Percentiles rank a stretch among this genome's conserved stretches.
Conservation (phyloP, 2,888 invertebrate genomes). For the Nebria brevicollis region DNA sequence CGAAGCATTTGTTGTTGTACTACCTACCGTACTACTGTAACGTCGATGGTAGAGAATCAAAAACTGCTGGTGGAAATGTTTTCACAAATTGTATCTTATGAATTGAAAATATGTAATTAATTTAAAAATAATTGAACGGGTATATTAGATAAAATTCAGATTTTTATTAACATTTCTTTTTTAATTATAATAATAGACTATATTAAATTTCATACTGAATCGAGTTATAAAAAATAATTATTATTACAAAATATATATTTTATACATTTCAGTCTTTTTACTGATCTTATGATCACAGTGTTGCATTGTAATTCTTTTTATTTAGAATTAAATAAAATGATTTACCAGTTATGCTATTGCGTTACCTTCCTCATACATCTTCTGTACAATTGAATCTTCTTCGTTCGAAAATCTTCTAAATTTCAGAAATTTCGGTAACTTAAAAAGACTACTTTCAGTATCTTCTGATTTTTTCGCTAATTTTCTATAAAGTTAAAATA, state of each 20-base stretch:
- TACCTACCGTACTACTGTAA: background rate
- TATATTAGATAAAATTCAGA: constrained; percentile 3
- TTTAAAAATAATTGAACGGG: constrained; percentile 13
- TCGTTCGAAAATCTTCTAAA: constrained; percentile 54
- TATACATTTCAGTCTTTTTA: constrained; percentile 24
- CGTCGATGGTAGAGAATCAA: constrained; percentile 5
- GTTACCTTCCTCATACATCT: constrained; percentile 53
- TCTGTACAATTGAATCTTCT: constrained; percentile 55
- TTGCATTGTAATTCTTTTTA: constrained; percentile 20
- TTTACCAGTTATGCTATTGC: constrained; percentile 43
- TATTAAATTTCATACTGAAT: background rate
- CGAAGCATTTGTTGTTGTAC: background rate
- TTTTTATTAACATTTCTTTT: constrained; percentile 7
- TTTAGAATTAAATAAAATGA: background rate
- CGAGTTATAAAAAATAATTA: background rate
- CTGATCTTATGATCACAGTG: constrained; percentile 34
- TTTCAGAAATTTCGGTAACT: constrained; percentile 50
- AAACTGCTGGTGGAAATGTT: constrained; percentile 23
- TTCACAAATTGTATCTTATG: background rate
- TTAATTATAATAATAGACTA: background rate
- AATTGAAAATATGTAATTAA: constrained; percentile 18
- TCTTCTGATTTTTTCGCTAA: constrained; percentile 57
- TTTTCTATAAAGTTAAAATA: constrained; percentile 60
- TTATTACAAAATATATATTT: constrained; percentile 1
- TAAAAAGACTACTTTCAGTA: constrained; percentile 57